Conservation (phyloP, 2,888 invertebrate species). For the Protula sp. region DNA sequence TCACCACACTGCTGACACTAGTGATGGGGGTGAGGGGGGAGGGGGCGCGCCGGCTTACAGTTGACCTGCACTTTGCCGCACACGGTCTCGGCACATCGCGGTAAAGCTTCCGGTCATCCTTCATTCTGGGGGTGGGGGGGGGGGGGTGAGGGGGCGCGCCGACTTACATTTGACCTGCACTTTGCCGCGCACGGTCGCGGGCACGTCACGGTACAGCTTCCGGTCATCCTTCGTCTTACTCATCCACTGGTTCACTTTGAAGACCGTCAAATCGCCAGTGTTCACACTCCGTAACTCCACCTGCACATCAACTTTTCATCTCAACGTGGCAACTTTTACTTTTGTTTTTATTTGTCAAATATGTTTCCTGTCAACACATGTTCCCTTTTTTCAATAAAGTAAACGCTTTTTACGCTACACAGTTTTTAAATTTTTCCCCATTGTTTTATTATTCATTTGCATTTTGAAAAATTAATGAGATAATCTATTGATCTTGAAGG, state of each 20-base stretch:
- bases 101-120: slow-evolving; percentile 27
- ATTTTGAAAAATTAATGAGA: too few species aligned
- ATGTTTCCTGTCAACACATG: too few species aligned
- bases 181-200: slow-evolving; percentile 44
- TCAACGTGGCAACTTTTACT: too few species aligned
- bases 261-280: slow-evolving; percentile 42
- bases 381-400: too few species aligned
- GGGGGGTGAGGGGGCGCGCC: slow-evolving; percentile 23
- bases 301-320: slow-evolving; percentile 18
- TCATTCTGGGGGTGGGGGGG: too few species aligned
- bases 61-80: slow-evolving; percentile 42
- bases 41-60: slow-evolving; percentile 34
- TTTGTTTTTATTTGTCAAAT: slow-evolving; percentile 1
- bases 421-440: too few species aligned
- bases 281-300: slow-evolving; percentile 45
- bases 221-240: slow-evolving; percentile 35
- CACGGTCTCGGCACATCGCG: slow-evolving; percentile 42
- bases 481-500: too few species aligned
- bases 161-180: slow-evolving; percentile 43
- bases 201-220: slow-evolving; percentile 34
- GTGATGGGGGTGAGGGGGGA: slow-evolving; percentile 30
- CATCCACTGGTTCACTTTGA: slow-evolving; percentile 44
- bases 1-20: too few species aligned
- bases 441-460: too few species aligned
- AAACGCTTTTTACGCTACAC: too few species aligned